phyloP scores from a whole-genome alignment of 2,113 vertebrate genomes.

The Glaucomys volans region DNA sequence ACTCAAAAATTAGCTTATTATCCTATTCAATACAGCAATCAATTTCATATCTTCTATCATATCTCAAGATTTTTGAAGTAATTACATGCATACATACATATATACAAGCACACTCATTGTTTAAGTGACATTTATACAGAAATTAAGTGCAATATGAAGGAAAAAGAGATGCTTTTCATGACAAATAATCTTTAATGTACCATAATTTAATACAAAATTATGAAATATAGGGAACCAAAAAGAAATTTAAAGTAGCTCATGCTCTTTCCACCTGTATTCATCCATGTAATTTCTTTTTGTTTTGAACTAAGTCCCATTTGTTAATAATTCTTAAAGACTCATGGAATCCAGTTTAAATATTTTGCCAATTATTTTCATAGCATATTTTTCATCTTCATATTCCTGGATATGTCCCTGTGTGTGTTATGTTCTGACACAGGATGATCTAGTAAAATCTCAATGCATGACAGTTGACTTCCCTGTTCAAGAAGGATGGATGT shows the following conservation, averaged over 20 bases:
- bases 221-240: neutral
- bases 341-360: neutral
- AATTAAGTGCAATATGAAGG: neutral
- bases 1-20: neutral
- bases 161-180: neutral
- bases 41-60: neutral
- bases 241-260: neutral
- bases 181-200: neutral
- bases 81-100: neutral
- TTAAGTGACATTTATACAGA: neutral
- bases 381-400: neutral
- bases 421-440: neutral
- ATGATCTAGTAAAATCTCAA: neutral
- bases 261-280: neutral
- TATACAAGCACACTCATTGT: neutral
- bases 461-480: neutral
- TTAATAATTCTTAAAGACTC: constrained; percentile 34
- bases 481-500: neutral
- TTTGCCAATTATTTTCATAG: neutral
- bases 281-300: neutral
- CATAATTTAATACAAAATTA: neutral
- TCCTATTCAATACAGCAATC: neutral
- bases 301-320: constrained; percentile 35
- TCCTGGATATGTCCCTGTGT: neutral
- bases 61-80: neutral